These are phyloP conservation scores for Parotocinclus haroldoi DNA, from an alignment of 2,797 vertebrate genomes.

Conservation along the genomic window DNA sequence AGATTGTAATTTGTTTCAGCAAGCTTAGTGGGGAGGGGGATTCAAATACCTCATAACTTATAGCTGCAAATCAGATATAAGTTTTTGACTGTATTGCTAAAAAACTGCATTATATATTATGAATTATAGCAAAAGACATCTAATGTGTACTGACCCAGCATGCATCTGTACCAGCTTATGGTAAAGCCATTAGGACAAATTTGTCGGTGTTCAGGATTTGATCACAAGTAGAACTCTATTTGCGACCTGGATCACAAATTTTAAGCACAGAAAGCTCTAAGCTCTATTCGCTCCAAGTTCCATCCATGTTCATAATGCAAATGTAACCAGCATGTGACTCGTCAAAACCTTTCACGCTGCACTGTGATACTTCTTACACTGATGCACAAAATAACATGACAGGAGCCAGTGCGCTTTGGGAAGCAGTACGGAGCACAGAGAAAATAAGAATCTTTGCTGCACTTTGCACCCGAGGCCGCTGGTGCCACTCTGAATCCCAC, in stretches of 20 bases:
- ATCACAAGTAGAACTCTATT: too few species aligned
- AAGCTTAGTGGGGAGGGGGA: too few species aligned
- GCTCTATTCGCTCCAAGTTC: not conserved
- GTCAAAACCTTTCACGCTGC: not conserved
- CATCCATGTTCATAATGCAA: not conserved
- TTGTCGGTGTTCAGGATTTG: too few species aligned
- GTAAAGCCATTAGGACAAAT: too few species aligned
- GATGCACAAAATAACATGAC: slow-evolving; percentile 19
- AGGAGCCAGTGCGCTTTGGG: slow-evolving; percentile 20
- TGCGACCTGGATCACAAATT: not conserved
- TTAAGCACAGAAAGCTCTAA: not conserved
- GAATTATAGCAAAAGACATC: too few species aligned
- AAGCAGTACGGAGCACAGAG: slow-evolving; percentile 13
- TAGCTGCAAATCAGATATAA: too few species aligned
- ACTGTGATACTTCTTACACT: slow-evolving; percentile 8
- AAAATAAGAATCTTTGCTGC: slow-evolving; percentile 34
- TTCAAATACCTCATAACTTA: too few species aligned
- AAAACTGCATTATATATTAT: too few species aligned
- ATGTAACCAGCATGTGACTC: slow-evolving; percentile 1
- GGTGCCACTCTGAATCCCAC: slow-evolving; percentile 18
- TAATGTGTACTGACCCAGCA: too few species aligned
- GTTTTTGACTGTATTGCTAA: too few species aligned
- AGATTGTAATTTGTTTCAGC: too few species aligned
- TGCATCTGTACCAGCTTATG: too few species aligned
- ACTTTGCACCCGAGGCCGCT: slow-evolving; percentile 26